phyloP scores from a whole-genome alignment of 2,113 vertebrate genomes.

The Eulacestoma nigropectus region DNA sequence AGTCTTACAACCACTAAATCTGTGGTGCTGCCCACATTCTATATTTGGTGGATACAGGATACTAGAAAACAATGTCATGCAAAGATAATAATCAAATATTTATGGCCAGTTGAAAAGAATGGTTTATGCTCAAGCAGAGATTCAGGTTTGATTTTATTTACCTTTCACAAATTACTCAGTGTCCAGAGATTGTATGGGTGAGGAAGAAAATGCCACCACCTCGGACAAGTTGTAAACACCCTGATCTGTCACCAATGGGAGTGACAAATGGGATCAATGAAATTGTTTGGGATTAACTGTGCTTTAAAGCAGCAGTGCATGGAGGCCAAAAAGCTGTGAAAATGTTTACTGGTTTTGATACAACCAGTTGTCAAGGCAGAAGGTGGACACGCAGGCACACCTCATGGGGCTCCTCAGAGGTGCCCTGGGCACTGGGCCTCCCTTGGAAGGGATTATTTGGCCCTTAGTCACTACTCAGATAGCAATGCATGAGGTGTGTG shows the following conservation, averaged over 20 bases:
- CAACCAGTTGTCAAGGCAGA: not conserved
- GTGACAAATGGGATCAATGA: not conserved
- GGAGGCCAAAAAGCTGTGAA: not conserved
- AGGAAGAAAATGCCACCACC: not conserved
- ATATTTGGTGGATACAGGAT: not conserved
- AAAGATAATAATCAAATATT: not conserved
- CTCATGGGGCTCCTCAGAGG: accelerated
- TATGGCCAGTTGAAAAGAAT: not conserved
- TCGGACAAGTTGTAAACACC: not conserved
- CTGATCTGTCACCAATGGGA: too few relatives aligned
- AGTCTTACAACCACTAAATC: not conserved
- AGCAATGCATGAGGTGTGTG: not conserved
- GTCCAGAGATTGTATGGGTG: not conserved
- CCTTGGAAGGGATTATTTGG: not conserved
- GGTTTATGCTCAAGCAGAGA: not conserved
- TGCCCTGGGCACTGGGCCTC: not conserved
- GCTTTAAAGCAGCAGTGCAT: not conserved
- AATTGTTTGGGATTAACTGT: not conserved
- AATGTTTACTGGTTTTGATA: not conserved
- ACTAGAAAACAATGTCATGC: not conserved
- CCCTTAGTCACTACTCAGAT: not conserved
- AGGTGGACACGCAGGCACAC: not conserved
- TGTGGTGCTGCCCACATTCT: not conserved
- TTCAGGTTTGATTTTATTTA: not conserved
- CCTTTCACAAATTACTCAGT: not conserved